These are phyloP conservation scores for Hyphantria cunea DNA, from an alignment of 1,140 invertebrate species.

Conservation along the genomic window DNA sequence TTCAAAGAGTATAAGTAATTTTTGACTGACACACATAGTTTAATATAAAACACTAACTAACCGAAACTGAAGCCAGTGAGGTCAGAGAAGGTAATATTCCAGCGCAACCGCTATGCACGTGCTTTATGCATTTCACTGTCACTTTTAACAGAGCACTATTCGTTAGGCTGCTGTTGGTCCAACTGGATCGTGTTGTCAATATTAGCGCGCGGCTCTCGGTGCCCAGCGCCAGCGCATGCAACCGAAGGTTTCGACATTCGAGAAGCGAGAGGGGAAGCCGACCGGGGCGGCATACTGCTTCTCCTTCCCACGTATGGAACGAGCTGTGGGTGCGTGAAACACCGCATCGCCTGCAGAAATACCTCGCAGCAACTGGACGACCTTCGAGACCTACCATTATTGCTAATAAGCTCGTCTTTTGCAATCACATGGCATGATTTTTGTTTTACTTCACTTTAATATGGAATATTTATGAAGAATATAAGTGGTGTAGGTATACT, in stretches of 20 bases:
- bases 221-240: constrained; percentile 55
- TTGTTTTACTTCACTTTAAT: constrained; percentile 30
- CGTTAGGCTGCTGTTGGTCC: constrained; percentile 49
- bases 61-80: constrained; percentile 41
- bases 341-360: constrained; percentile 39
- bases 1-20: too few relatives aligned
- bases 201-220: constrained; percentile 21
- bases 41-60: constrained; percentile 31
- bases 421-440: constrained; percentile 55
- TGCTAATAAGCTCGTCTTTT: constrained; percentile 70
- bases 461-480: constrained; percentile 21
- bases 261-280: constrained; percentile 51
- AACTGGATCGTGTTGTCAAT: constrained; percentile 42
- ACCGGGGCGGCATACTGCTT: constrained; percentile 36
- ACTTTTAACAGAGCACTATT: constrained; percentile 58
- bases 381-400: constrained; percentile 71
- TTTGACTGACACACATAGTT: too few relatives aligned
- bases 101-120: constrained; percentile 40
- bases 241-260: constrained; percentile 69
- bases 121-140: constrained; percentile 59
- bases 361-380: constrained; percentile 53
- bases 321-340: constrained; percentile 39
- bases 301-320: constrained; percentile 42
- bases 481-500: too few relatives aligned
- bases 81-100: too few relatives aligned